Base-by-base conservation (phyloP, 1,140 invertebrate species). In the Zaprionus camerounensis region DNA sequence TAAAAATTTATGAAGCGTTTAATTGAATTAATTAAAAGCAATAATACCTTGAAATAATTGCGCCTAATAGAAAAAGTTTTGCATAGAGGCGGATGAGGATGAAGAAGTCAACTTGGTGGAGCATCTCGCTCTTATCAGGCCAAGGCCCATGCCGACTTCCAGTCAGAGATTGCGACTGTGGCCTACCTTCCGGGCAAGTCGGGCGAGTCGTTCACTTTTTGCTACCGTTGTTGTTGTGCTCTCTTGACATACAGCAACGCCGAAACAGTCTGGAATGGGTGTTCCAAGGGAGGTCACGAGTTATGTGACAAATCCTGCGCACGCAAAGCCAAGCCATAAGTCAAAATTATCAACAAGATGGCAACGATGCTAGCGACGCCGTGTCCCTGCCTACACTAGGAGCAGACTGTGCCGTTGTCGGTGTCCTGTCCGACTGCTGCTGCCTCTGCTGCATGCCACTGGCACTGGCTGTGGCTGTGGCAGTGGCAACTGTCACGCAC, bases 1-100 rank as follows among this genome's bases (percentile, higher is more conserved):
- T 91, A 92, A 92, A 92, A 92, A 92, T 92, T 92, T 92, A 92
- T 92, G 91, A 92, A 92, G 83, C 91, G 91, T 92, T 92, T 92
- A 92, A 92, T 92, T 92, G 91, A 91, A 92, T 92, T 87, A 92
- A 92, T 92, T 92, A 91, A 87, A 92, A 91, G 91, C 87, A 92
- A 91, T 88, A 88, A 88, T 88, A 88, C 85, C 85, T 88, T 88
- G 85, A 90, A 90, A 88, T 88, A 85, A 88, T 88, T 90, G 81
- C 71, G 85, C 49, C 84, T 85, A 88, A 90, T 88, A 88, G 85
- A 90, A 90, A 88, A 88, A 88, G 58, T 88, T 88, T 84, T 63
- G 49, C 58, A 62, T 74, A 63, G 67, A 59, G 61, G 41, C 11
- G 12, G 20, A 11, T 2, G 46, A 49, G 11, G 11, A 22, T 2